These are phyloP conservation scores for Microctenopoma lineatum DNA, from an alignment of 2,797 vertebrate species.

Conservation along the genomic window DNA sequence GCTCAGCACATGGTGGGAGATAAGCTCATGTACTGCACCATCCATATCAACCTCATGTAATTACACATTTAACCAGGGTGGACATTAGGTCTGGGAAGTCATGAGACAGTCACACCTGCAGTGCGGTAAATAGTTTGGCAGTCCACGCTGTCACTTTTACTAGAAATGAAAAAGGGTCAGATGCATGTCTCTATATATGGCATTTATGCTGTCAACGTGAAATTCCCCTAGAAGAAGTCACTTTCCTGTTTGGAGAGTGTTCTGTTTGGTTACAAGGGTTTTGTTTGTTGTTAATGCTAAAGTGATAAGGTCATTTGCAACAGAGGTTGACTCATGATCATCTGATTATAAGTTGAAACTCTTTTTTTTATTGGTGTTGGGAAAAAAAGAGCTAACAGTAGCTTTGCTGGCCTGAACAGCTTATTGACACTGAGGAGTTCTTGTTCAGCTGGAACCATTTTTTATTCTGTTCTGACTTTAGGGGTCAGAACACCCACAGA, in stretches of 20 bases:
- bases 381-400: not conserved
- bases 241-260: constrained; percentile 33
- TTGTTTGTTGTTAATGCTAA: constrained; percentile 30
- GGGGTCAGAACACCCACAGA: constrained; percentile 69
- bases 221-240: constrained; percentile 7
- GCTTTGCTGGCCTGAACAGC: constrained; percentile 13
- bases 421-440: constrained; percentile 41
- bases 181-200: constrained; percentile 11
- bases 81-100: constrained; percentile 35
- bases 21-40: constrained; percentile 6
- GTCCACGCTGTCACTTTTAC: constrained; percentile 18
- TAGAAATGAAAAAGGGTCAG: constrained; percentile 1
- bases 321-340: constrained; percentile 27
- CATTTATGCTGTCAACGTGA: constrained; percentile 38
- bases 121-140: not conserved
- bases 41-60: constrained; percentile 29
- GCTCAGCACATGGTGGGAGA: constrained; percentile 10
- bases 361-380: constrained; percentile 1
- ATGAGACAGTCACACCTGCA: constrained; percentile 42
- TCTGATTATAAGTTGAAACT: constrained; percentile 20
- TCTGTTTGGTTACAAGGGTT: constrained; percentile 44
- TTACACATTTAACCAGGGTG: constrained; percentile 18
- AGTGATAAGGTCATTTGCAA: constrained; percentile 7
- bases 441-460: constrained; percentile 55
- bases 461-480: constrained; percentile 39